Evolutionary conservation across 1,140 invertebrate species (phyloP).

Genomic region (Drosophila sucinea): DNA sequence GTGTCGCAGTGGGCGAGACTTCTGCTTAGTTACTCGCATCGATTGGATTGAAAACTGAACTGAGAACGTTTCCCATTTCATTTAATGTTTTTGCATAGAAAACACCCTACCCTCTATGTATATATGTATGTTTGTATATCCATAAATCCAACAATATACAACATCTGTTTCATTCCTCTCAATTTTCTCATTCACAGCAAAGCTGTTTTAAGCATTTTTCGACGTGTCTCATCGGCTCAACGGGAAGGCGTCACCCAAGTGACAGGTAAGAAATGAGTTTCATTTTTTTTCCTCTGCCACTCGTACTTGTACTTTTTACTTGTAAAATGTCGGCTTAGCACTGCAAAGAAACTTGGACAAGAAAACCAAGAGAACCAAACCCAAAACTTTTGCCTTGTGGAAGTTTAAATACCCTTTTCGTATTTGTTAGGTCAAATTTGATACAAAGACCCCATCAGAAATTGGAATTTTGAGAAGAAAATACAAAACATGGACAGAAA

Average conservation of each 20-base stretch:
- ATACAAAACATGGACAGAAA: background rate
- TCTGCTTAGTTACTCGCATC: too few relatives aligned
- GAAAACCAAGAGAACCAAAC: background rate
- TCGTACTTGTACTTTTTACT: background rate
- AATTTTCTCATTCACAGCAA: conserved; percentile 52
- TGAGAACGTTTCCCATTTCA: too few relatives aligned
- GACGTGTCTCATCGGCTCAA: conserved; percentile 69
- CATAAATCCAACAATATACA: background rate
- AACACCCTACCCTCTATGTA: background rate
- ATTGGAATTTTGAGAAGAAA: too few relatives aligned
- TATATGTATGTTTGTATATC: conserved; percentile 28
- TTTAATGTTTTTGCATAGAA: too few relatives aligned
- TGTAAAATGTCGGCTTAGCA: conserved; percentile 3
- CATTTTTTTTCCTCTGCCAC: background rate
- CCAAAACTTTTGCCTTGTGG: background rate
- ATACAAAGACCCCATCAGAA: too few relatives aligned
- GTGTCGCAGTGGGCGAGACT: too few relatives aligned
- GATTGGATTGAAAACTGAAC: too few relatives aligned
- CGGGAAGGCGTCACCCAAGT: conserved; percentile 83
- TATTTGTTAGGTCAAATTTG: too few relatives aligned
- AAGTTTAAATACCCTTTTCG: too few relatives aligned
- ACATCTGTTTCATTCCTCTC: background rate
- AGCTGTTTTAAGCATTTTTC: conserved; percentile 78
- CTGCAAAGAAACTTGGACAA: background rate
- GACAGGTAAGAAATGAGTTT: conserved; percentile 79